These are phyloP conservation scores for Papilio xuthus DNA, from an alignment of 1,140 invertebrate genomes.

Conservation along the genomic window DNA sequence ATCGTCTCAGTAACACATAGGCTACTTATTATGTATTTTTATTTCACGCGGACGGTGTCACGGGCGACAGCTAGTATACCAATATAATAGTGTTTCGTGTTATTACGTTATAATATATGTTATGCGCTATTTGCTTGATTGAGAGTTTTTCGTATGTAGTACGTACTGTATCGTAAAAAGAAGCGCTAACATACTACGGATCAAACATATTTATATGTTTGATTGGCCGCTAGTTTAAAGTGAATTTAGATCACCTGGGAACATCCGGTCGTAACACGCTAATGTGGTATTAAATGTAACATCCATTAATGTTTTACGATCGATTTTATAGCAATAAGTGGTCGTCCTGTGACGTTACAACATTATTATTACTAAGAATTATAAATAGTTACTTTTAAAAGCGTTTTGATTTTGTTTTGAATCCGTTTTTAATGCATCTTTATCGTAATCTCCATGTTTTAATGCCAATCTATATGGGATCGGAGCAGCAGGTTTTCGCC, in stretches of 20 bases:
- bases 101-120: too few relatives aligned
- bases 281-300: neutral
- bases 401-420: neutral
- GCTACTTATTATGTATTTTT: too few relatives aligned
- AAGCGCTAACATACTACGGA: neutral
- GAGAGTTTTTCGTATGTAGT: neutral
- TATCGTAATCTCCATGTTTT: too few relatives aligned
- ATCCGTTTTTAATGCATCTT: neutral
- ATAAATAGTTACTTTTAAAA: neutral
- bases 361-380: neutral
- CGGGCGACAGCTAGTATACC: too few relatives aligned
- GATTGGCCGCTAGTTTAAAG: neutral
- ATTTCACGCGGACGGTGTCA: too few relatives aligned
- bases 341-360: neutral
- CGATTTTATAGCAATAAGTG: conserved; percentile 11
- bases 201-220: conserved; percentile 17
- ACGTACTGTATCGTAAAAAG: neutral
- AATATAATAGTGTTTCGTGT: too few relatives aligned
- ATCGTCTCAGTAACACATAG: too few relatives aligned
- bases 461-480: too few relatives aligned
- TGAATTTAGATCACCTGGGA: conserved; percentile 13
- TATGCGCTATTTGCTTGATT: neutral
- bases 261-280: conserved; percentile 16
- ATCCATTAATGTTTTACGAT: conserved; percentile 20
- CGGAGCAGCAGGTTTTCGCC: too few relatives aligned